Conservation (phyloP, 2,113 vertebrate genomes). For the Elephantulus edwardii region DNA sequence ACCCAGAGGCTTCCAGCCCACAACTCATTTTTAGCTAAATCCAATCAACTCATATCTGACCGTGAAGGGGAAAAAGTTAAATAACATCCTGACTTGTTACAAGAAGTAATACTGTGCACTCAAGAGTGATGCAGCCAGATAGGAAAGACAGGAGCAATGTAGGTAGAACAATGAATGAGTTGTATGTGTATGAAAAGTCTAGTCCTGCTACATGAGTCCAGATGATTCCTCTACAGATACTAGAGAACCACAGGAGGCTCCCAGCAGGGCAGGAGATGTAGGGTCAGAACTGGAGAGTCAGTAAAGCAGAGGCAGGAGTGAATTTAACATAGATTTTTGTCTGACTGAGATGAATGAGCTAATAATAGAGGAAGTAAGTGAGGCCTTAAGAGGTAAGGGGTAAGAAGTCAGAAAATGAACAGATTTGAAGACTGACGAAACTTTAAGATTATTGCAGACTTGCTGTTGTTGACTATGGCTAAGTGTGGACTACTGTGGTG, state of each 20-base stretch:
- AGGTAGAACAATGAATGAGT: too few species aligned
- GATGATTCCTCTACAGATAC: neutral
- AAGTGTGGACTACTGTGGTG: too few species aligned
- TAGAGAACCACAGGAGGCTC: neutral
- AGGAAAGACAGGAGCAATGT: neutral
- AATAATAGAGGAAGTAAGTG: neutral
- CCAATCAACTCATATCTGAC: too few species aligned
- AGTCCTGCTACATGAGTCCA: neutral
- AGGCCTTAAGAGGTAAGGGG: neutral
- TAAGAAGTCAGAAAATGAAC: neutral
- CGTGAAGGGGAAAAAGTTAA: too few species aligned
- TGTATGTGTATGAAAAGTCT: too few species aligned
- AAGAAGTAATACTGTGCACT: too few species aligned
- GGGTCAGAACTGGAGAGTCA: neutral
- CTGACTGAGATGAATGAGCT: neutral
- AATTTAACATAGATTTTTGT: neutral
- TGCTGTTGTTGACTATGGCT: neutral
- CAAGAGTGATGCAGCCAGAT: rapidly evolving
- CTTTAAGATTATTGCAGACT: rapidly evolving
- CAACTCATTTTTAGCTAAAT: too few species aligned
- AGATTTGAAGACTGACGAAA: neutral
- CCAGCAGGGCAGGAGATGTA: neutral
- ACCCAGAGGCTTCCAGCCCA: too few species aligned
- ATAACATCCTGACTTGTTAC: too few species aligned
- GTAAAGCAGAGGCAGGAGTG: neutral